phyloP scores from a whole-genome alignment of 30 jellyfish, hydroid and myxozoan species.

The Pseudorhiza aurosa region DNA sequence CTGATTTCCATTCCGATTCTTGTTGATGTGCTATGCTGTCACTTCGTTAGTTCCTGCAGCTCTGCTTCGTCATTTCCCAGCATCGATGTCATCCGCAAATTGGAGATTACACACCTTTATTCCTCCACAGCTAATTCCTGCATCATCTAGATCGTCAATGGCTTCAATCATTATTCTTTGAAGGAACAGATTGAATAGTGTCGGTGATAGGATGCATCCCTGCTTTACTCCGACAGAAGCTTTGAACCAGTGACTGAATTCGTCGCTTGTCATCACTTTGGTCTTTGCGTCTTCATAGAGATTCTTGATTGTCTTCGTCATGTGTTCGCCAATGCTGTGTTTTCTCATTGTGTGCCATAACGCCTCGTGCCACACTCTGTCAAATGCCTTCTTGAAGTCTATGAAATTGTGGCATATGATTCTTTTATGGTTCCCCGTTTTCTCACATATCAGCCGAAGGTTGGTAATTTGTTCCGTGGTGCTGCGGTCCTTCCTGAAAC shows the following conservation, averaged over 20 bases:
- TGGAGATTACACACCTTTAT: not conserved
- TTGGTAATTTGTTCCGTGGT: not conserved
- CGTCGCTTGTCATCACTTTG: too few species aligned
- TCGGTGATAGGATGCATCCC: not conserved
- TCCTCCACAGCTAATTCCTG: not conserved
- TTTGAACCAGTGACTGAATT: too few species aligned
- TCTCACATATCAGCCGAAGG: not conserved
- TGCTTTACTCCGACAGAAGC: not conserved
- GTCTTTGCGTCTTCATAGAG: too few species aligned
- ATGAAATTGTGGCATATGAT: not conserved
- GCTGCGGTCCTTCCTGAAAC: constrained; percentile 1
- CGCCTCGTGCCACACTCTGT: constrained; percentile 17
- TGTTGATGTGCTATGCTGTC: too few species aligned
- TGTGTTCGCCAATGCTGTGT: not conserved
- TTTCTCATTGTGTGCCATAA: not conserved
- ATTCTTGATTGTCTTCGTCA: too few species aligned
- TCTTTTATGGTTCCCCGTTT: not conserved
- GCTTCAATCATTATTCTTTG: too few species aligned
- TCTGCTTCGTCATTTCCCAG: too few species aligned
- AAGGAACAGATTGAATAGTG: not conserved
- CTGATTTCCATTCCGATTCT: too few species aligned
- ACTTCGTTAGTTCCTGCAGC: too few species aligned
- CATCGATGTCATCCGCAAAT: constrained; percentile 2
- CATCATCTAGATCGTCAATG: not conserved
- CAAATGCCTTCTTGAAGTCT: constrained; percentile 1